Percentiles rank a stretch among this genome's conserved stretches.
These are phyloP conservation scores for Chlorocebus sabaeus DNA, from an alignment of 2,113 vertebrate species.

Conservation along the genomic window DNA sequence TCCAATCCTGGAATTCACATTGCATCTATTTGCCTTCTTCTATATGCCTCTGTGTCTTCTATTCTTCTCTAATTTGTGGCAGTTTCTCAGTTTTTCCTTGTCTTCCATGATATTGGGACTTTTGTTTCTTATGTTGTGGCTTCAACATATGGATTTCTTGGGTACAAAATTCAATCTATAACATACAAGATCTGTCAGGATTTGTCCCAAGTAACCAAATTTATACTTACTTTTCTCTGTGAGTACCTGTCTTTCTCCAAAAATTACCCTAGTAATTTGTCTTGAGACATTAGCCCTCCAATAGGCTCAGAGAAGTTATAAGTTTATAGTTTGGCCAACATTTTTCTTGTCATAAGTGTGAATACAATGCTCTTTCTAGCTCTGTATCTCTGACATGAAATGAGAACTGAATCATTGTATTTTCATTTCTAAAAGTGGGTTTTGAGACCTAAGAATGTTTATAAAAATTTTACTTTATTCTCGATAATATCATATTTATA, in stretches of 20 bases:
- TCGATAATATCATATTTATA: background rate
- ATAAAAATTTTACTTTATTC: background rate
- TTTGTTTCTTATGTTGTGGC: no score
- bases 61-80: background rate
- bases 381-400: no score
- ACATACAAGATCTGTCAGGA: rapidly evolving
- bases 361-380: background rate
- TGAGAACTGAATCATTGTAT: rapidly evolving
- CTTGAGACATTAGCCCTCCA: background rate
- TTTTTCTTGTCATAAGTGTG: background rate
- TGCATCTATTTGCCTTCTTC: background rate
- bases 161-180: background rate
- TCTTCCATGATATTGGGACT: background rate
- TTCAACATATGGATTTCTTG: background rate
- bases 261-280: no score
- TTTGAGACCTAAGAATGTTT: background rate
- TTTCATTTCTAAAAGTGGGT: background rate
- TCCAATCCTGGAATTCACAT: background rate
- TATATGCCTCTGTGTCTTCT: background rate
- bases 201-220: background rate
- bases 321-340: background rate
- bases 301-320: background rate
- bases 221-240: background rate
- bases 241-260: no score
- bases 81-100: background rate